Evolutionary conservation across 2,113 vertebrate genomes (phyloP).

Genomic region (Leucopternis melanops): DNA sequence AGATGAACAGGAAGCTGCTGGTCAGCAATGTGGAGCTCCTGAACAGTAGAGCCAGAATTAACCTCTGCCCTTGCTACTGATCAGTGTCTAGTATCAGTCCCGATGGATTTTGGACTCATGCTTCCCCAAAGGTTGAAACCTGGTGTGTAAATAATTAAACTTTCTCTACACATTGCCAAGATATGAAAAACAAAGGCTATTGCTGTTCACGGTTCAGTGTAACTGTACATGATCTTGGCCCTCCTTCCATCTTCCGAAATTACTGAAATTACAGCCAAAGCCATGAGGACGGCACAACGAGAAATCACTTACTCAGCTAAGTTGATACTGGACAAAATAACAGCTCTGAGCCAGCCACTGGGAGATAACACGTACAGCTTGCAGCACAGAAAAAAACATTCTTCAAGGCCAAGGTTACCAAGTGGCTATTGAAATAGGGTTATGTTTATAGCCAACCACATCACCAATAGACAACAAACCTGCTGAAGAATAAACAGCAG

Average conservation of each 20-base stretch:
- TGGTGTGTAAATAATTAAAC: slow-evolving; percentile 29
- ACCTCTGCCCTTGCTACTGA: neutral
- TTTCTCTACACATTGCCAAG: neutral
- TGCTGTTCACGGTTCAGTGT: neutral
- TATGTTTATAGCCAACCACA: neutral
- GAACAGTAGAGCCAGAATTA: neutral
- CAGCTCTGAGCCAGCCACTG: neutral
- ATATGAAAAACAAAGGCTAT: neutral
- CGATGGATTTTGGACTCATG: neutral
- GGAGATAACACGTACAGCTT: neutral
- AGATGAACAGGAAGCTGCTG: accelerated
- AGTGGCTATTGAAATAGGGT: neutral
- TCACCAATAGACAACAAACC: neutral
- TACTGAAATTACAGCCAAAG: neutral
- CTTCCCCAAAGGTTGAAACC: neutral
- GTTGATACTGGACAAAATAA: neutral
- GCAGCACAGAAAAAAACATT: neutral
- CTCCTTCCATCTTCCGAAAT: neutral
- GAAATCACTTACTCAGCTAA: neutral
- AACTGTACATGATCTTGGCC: neutral
- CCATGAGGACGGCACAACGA: accelerated
- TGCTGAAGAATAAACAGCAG: neutral
- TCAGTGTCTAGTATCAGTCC: neutral
- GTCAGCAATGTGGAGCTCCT: neutral
- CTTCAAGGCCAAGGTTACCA: neutral